Evolutionary conservation across 2,888 invertebrate genomes (phyloP).

Genomic region (Aphrophora alni): DNA sequence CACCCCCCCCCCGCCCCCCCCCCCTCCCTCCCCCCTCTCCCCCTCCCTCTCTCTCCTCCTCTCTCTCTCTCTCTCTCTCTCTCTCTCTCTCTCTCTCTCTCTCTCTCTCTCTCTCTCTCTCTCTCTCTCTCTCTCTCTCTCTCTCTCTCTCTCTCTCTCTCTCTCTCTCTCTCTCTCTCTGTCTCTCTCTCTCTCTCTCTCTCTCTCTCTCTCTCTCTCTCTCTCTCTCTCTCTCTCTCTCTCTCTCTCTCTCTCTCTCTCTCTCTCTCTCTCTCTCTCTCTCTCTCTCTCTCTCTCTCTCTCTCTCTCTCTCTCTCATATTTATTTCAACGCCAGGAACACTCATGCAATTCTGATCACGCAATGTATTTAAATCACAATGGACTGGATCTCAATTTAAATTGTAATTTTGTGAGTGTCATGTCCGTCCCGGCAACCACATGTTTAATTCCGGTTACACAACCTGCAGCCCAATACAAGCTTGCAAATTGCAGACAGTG

Average conservation of each 20-base stretch:
- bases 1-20: too few species aligned
- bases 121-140: neutral
- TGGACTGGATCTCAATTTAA: neutral
- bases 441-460: too few species aligned
- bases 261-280: too few species aligned
- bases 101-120: neutral
- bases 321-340: neutral
- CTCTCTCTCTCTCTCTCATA: neutral
- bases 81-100: neutral
- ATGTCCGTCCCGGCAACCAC: too few species aligned
- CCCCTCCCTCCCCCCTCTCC: neutral
- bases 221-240: too few species aligned
- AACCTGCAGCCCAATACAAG: too few species aligned
- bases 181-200: too few species aligned
- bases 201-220: too few species aligned
- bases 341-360: too few species aligned
- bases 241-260: too few species aligned
- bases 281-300: neutral
- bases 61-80: conserved; percentile 10
- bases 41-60: neutral
- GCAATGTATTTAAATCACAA: neutral
- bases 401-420: neutral
- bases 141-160: neutral
- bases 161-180: neutral
- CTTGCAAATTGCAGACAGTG: too few species aligned